Evolutionary conservation across 1,140 invertebrate species (phyloP).

Genomic region (Laupala kohalensis): DNA sequence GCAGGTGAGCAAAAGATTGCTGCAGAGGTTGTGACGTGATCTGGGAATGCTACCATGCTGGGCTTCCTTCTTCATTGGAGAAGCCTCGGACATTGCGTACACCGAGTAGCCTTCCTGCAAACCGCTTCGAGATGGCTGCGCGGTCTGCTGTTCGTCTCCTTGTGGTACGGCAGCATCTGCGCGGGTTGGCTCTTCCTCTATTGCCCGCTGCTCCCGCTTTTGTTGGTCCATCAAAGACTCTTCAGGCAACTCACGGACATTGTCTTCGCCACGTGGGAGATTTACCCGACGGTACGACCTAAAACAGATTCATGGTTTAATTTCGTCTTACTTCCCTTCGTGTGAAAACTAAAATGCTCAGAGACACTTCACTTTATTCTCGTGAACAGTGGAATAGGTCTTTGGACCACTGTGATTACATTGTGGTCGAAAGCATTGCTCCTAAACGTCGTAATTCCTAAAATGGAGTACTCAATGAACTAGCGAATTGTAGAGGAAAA

Average conservation of each 20-base stretch:
- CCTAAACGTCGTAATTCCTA: too few relatives aligned
- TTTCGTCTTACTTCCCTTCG: too few relatives aligned
- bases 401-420: too few relatives aligned
- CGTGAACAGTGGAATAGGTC: too few relatives aligned
- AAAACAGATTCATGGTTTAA: too few relatives aligned
- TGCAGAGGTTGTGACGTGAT: too few relatives aligned
- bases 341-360: too few relatives aligned
- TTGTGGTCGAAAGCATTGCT: too few relatives aligned
- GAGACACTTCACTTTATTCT: too few relatives aligned
- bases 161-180: conserved; percentile 46
- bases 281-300: conserved; percentile 58
- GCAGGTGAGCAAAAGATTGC: too few relatives aligned
- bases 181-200: conserved; percentile 47
- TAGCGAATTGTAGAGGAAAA: too few relatives aligned
- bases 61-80: neutral
- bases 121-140: conserved; percentile 16
- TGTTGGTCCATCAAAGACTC: conserved; percentile 46
- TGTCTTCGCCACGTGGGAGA: conserved; percentile 61
- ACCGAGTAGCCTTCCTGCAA: neutral
- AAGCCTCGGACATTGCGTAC: neutral
- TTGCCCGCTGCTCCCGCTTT: conserved; percentile 50
- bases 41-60: neutral
- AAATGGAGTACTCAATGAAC: too few relatives aligned
- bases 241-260: conserved; percentile 52
- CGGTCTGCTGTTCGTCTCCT: conserved; percentile 34